Conservation (phyloP, 2,797 vertebrate species). For the Macroramphosus scolopax region DNA sequence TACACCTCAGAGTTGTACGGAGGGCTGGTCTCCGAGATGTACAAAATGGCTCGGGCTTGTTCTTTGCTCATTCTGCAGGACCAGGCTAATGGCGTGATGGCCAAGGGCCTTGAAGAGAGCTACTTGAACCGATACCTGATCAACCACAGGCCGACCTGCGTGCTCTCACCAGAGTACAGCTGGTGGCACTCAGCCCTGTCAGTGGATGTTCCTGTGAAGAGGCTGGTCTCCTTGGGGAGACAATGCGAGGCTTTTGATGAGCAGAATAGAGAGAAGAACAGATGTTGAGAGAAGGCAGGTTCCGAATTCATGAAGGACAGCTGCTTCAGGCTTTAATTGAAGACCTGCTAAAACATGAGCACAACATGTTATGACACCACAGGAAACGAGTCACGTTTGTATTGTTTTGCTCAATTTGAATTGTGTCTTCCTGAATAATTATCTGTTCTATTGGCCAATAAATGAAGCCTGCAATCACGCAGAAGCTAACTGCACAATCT, state of each 20-base stretch:
- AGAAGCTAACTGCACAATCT: conserved; percentile 27
- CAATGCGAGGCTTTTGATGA: conserved; percentile 52
- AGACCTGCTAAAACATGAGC: neutral
- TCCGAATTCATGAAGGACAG: conserved; percentile 9
- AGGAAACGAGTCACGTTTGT: conserved; percentile 8
- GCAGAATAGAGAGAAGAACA: conserved; percentile 29
- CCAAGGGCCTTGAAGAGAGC: conserved; percentile 72
- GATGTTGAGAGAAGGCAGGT: conserved; percentile 33
- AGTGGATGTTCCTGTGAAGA: conserved; percentile 55
- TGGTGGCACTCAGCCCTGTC: conserved; percentile 73
- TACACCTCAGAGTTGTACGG: conserved; percentile 81
- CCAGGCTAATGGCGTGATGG: conserved; percentile 52
- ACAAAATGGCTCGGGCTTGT: conserved; percentile 65
- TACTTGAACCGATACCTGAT: conserved; percentile 80
- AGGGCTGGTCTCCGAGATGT: conserved; percentile 69
- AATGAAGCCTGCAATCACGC: conserved; percentile 11
- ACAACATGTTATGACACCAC: neutral
- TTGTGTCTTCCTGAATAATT: too few relatives aligned
- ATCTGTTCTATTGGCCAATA: conserved; percentile 13
- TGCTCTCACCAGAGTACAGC: conserved; percentile 83
- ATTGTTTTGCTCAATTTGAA: too few relatives aligned
- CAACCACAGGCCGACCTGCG: conserved; percentile 69
- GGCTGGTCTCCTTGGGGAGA: conserved; percentile 72
- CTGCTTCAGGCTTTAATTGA: neutral
- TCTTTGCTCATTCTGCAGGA: conserved; percentile 70